Evolutionary conservation across 2,888 invertebrate species (phyloP), one percentile per base, ranked within the genome.

Genomic region (Stenotaenia linearis): DNA sequence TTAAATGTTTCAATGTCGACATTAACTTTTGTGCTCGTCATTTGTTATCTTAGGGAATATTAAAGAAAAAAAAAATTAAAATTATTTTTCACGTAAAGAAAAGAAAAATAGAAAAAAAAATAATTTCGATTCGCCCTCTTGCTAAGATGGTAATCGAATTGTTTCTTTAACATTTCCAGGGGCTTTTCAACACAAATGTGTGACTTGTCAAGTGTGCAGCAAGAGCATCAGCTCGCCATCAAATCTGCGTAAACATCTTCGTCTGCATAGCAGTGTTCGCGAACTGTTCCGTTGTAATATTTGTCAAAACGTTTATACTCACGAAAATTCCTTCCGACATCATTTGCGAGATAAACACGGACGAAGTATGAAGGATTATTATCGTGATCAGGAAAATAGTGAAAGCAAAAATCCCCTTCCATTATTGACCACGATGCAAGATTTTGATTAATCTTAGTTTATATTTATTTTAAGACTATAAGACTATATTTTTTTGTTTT

Each of bases 201-300:
- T 69, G 69, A 69, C 69, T 69, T 79, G 80, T 74, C 10, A 25
- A n/a, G 61, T 79, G 23, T 80, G 80, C 79, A 21, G 76, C 74
- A 80, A 77, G 77, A 56, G 79, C 40, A 80, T 80, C 77, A 80
- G 79, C 77, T 79, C 61, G 50, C 77, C 80, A 10, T 80, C 79
- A 28, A 80, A 80, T 69, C 79, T 80, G 79, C 61, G 25, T 37
- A 80, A 80, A 74, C 80, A 80, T 32, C 79, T 80, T 79, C 75
- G 32, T 28, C 37, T 80, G 10, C 77, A 80, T 40, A 79, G 79
- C 50, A 61, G 30, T 35, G 32, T 74, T 21, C 79, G 78, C 15
- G 32, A 75, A 69, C 37, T 77, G 61, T 80, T 79, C 28, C 28
- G 76, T 25, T 80, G 80, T 74, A 45, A 75, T 79, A 50, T 79